A percentile compares a stretch with the other conserved stretches of the same genome.
Evolutionary conservation across 2,113 vertebrate genomes (phyloP).

Genomic region (Podocnemis expansa): DNA sequence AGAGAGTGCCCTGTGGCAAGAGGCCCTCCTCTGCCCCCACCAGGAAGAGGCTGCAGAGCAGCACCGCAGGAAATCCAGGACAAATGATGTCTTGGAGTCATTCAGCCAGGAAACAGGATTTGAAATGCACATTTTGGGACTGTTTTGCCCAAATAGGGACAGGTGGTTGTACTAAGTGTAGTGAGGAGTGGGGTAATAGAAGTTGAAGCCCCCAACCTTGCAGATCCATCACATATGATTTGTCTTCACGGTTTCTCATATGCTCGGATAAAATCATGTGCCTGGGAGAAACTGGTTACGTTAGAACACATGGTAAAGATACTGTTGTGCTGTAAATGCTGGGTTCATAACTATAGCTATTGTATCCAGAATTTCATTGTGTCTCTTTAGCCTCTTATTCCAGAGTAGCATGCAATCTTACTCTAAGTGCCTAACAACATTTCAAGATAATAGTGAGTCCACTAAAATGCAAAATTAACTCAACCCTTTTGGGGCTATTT

Average conservation of each 20-base stretch:
- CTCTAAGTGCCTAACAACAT: not conserved
- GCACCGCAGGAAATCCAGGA: too few relatives aligned
- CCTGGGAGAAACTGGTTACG: not conserved
- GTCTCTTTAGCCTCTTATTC: not conserved
- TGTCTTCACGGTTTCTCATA: not conserved
- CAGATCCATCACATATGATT: not conserved
- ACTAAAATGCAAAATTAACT: not conserved
- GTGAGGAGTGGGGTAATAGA: not conserved
- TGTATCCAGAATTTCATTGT: not conserved
- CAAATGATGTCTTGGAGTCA: too few relatives aligned
- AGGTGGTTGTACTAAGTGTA: not conserved
- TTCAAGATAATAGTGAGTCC: not conserved
- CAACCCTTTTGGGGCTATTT: not conserved
- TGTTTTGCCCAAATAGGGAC: too few relatives aligned
- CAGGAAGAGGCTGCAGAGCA: too few relatives aligned
- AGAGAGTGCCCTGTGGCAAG: too few relatives aligned
- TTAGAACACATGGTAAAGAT: not conserved
- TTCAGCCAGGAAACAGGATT: too few relatives aligned
- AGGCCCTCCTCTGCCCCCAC: too few relatives aligned
- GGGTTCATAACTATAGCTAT: not conserved
- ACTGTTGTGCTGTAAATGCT: not conserved
- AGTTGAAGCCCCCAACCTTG: not conserved
- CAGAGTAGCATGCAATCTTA: not conserved
- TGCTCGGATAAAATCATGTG: not conserved
- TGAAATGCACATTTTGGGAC: too few relatives aligned